Evolutionary conservation across 2,113 vertebrate species (phyloP), one percentile per base, ranked within the genome.

Genomic region (Cariama cristata): DNA sequence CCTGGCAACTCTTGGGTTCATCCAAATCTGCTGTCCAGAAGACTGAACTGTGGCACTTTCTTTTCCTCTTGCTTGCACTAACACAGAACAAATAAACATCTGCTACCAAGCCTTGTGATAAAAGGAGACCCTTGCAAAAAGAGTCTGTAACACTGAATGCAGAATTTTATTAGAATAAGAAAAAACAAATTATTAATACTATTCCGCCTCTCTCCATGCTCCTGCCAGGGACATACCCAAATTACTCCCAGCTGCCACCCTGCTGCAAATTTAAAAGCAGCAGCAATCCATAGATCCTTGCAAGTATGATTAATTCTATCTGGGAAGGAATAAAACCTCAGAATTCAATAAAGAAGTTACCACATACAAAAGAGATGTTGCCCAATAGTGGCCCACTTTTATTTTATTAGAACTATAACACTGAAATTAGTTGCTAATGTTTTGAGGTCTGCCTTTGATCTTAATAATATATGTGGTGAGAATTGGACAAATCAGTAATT

Each of bases 391-490:
- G 49, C 26, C 42, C 0, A 2, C 77, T 96, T 95, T 87, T 82
- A 89, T 96, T 97, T 97, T 95, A 97, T 92, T 97, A 94, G 93
- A 90, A 97, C 56, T 97, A 85, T 85, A 97, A 94, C 71, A 90
- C 77, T 89, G 86, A 96, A 94, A 91, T 96, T 95, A 94, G 80
- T 93, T 95, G 89, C 74, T 93, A 96, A 94, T 85, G 94, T 95
- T 97, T 96, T 96, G 95, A 96, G 93, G 89, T 91, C 84, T 95
- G 86, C 69, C 86, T 97, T 97, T 97, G 77, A 96, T 95, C 94
- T 87, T 82, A 89, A 82, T 93, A 88, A 94, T 91, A 38, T 94
- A 85, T 96, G 93, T 95, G 88, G 94, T 93, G 89, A 94, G 93
- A 94, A 91, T 44, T 90, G 86, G 86, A 95, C 83, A 96, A 97